phyloP scores from a whole-genome alignment of 2,888 invertebrate species.

The Octonoba sinensis region DNA sequence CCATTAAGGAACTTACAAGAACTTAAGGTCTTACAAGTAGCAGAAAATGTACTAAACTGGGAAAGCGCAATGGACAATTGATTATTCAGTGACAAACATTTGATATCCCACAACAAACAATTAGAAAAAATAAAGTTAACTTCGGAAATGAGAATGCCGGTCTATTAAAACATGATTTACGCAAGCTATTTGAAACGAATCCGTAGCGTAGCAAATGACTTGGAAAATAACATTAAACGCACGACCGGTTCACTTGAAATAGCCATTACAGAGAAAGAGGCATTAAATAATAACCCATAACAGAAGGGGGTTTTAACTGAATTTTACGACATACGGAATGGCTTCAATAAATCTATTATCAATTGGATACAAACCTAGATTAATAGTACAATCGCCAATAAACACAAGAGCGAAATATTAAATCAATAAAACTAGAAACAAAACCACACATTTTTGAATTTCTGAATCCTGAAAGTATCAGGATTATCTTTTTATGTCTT shows the following conservation, averaged over 20 bases:
- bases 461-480: no score
- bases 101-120: no score
- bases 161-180: constrained; percentile 37
- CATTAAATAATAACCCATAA: neutral
- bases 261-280: constrained; percentile 2
- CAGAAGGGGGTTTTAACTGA: neutral
- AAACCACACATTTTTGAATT: no score
- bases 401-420: no score
- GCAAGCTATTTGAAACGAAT: neutral
- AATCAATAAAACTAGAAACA: no score
- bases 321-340: neutral
- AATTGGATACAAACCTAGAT: neutral
- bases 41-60: no score
- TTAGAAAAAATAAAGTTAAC: no score
- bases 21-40: no score
- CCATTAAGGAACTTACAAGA: no score
- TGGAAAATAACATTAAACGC: neutral
- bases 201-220: constrained; percentile 20
- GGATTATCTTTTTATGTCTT: no score
- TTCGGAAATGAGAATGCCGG: neutral
- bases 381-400: neutral
- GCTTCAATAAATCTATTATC: neutral
- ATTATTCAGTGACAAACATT: no score
- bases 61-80: no score
- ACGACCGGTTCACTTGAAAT: neutral